A percentile compares a stretch with the other conserved stretches of the same genome.
phyloP scores from a whole-genome alignment of 2,888 invertebrate species.

The Yponomeuta sedellus region DNA sequence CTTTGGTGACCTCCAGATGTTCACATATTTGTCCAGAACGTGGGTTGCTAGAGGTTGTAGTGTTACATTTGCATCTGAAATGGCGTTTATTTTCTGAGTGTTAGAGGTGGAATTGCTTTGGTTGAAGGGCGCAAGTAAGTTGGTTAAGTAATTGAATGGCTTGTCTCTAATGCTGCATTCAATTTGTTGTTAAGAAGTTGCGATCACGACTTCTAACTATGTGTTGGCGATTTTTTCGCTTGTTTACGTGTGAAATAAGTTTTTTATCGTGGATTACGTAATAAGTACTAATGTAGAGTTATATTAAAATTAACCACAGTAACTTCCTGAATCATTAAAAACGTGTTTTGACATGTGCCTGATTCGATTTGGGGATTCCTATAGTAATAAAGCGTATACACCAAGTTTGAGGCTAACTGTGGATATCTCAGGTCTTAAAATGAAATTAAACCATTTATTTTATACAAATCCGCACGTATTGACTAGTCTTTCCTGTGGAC shows the following conservation, averaged over 20 bases:
- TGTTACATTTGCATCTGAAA: neutral
- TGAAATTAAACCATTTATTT: too few species aligned
- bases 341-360: too few species aligned
- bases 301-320: too few species aligned
- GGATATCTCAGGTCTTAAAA: too few species aligned
- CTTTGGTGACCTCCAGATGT: neutral
- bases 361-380: too few species aligned
- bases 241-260: neutral
- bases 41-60: neutral
- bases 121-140: neutral
- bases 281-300: neutral
- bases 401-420: too few species aligned
- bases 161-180: neutral
- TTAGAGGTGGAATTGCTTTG: conserved; percentile 3
- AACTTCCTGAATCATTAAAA: too few species aligned
- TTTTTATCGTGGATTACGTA: neutral
- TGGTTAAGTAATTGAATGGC: neutral
- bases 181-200: neutral
- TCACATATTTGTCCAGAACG: neutral
- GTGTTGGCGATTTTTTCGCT: neutral
- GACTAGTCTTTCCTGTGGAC: too few species aligned
- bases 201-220: neutral
- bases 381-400: too few species aligned
- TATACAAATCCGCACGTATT: too few species aligned
- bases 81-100: neutral